Evolutionary conservation across 2,888 invertebrate genomes (phyloP).

Genomic region (Lithophane ornitopus): DNA sequence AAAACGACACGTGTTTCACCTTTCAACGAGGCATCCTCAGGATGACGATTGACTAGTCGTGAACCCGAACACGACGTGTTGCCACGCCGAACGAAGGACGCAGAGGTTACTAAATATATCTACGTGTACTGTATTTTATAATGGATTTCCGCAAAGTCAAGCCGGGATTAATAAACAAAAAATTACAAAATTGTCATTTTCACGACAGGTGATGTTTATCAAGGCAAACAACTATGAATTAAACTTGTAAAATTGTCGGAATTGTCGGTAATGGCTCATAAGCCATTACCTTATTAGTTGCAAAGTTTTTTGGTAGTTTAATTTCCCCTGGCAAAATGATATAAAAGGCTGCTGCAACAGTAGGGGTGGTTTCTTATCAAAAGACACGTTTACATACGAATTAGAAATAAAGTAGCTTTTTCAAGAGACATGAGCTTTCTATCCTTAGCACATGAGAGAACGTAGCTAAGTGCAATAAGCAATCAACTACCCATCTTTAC

Average conservation of each 20-base stretch:
- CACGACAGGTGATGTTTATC: background rate
- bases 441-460: background rate
- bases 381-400: background rate
- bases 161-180: background rate
- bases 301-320: no score
- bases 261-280: no score
- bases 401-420: background rate
- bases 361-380: background rate
- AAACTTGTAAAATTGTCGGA: no score
- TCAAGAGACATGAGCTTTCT: background rate
- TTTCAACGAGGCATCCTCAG: no score
- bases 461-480: constrained; percentile 14
- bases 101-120: no score
- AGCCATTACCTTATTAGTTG: no score
- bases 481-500: constrained; percentile 26
- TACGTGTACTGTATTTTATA: no score
- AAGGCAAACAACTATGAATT: background rate
- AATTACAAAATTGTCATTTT: background rate
- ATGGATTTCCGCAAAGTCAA: no score
- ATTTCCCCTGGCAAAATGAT: background rate
- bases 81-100: no score
- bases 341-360: background rate
- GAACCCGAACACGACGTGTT: no score
- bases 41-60: no score
- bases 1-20: no score